Evolutionary conservation across 2,888 invertebrate genomes (phyloP).

Genomic region (Cephus nigrinus): DNA sequence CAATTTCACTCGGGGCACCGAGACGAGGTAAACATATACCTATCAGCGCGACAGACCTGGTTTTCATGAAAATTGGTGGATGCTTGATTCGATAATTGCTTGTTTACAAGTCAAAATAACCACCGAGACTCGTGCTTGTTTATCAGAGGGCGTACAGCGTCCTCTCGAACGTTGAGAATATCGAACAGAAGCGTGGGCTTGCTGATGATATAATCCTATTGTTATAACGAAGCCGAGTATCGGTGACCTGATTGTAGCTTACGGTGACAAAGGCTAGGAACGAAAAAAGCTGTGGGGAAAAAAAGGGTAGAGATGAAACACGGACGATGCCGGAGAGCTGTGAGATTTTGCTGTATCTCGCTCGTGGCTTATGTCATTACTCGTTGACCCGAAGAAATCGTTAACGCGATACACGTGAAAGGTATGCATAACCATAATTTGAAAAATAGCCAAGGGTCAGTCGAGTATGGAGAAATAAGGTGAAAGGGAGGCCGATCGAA

Average conservation of each 20-base stretch:
- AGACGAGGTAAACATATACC: neutral
- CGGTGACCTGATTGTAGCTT: slow-evolving; percentile 49
- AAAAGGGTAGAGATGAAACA: no score
- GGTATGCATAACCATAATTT: neutral
- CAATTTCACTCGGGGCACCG: slow-evolving; percentile 9
- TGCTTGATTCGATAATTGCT: slow-evolving; percentile 36
- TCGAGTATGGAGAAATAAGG: neutral
- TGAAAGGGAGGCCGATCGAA: neutral
- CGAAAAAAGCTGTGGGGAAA: no score
- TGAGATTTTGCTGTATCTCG: no score
- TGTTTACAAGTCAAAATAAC: slow-evolving; percentile 48
- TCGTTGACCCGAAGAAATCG: neutral
- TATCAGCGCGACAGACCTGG: no score
- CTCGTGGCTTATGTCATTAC: no score
- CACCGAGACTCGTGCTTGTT: neutral
- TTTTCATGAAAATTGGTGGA: neutral
- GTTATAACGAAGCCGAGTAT: slow-evolving; percentile 43
- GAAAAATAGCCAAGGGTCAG: neutral
- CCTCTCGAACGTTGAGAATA: no score
- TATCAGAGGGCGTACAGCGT: no score
- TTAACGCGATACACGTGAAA: neutral
- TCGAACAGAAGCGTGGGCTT: slow-evolving; percentile 20
- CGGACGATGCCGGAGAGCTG: no score
- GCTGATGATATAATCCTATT: slow-evolving; percentile 48
- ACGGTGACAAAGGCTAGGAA: slow-evolving; percentile 37